Conservation (phyloP, 2,888 invertebrate species). For the Drymonia ruficornis region DNA sequence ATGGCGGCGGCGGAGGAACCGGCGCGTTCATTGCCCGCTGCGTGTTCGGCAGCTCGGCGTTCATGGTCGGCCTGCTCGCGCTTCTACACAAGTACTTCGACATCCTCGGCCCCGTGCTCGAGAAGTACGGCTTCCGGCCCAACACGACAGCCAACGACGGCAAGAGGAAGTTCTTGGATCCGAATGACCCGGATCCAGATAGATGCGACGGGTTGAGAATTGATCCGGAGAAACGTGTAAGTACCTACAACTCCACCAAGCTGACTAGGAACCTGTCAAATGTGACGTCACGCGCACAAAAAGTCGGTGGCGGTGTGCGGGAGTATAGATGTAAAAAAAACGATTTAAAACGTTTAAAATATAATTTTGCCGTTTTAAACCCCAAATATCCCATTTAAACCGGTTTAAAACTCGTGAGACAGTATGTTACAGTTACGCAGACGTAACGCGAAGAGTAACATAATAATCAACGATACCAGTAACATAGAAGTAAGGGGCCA, state of each 20-base stretch:
- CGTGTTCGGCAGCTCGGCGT: slow-evolving; percentile 16
- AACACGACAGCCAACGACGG: neutral
- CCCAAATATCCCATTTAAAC: too few species aligned
- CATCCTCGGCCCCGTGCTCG: slow-evolving; percentile 2
- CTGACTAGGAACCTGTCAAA: neutral
- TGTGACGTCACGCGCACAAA: too few species aligned
- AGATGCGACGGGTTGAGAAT: slow-evolving; percentile 2
- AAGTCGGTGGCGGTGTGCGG: too few species aligned
- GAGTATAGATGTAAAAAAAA: too few species aligned
- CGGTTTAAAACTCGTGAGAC: too few species aligned
- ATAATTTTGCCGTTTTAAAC: too few species aligned
- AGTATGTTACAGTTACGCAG: too few species aligned
- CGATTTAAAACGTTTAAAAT: too few species aligned
- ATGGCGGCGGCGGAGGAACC: slow-evolving; percentile 4
- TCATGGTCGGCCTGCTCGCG: slow-evolving; percentile 13
- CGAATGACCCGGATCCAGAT: neutral
- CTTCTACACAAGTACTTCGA: slow-evolving; percentile 17
- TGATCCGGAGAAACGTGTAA: slow-evolving; percentile 14
- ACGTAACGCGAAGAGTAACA: too few species aligned
- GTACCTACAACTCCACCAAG: neutral
- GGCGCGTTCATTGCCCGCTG: slow-evolving; percentile 2
- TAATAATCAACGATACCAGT: too few species aligned
- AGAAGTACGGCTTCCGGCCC: slow-evolving; percentile 3
- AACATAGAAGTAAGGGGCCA: too few species aligned
- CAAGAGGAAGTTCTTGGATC: neutral